Percentiles rank a stretch among this genome's conserved stretches.
phyloP scores from a whole-genome alignment of 2,888 invertebrate genomes.

The Acrocyrtus sp. region DNA sequence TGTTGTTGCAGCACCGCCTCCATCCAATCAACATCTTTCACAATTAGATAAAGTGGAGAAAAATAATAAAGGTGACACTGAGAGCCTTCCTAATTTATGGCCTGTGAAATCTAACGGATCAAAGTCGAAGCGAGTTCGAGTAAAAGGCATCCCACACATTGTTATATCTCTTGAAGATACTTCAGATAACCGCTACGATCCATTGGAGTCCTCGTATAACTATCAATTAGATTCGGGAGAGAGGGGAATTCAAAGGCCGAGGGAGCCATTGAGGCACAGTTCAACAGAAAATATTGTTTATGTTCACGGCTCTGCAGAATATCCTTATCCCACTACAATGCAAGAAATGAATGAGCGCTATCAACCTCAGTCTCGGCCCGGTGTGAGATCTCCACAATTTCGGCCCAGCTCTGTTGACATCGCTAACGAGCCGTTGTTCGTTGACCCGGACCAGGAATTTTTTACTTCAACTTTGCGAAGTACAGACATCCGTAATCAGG shows the following conservation, averaged over 20 bases:
- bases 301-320: conserved; percentile 31
- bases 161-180: conserved; percentile 44
- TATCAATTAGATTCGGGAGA: conserved; percentile 36
- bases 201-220: conserved; percentile 6
- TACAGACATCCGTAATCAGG: conserved; percentile 4
- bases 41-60: conserved; percentile 12
- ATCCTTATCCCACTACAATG: neutral
- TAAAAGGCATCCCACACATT: conserved; percentile 42
- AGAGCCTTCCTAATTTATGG: neutral
- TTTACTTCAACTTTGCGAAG: conserved; percentile 56
- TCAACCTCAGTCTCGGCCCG: too few species aligned
- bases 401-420: conserved; percentile 46
- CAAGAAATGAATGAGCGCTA: conserved; percentile 31
- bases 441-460: conserved; percentile 61
- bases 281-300: conserved; percentile 57
- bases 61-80: neutral
- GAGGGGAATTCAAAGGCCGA: conserved; percentile 15
- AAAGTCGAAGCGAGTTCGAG: conserved; percentile 34
- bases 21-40: conserved; percentile 4
- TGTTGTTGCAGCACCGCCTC: conserved; percentile 20
- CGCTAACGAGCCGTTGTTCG: conserved; percentile 53
- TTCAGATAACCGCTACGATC: conserved; percentile 18
- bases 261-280: conserved; percentile 55
- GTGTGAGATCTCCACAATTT: conserved; percentile 9
- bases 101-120: conserved; percentile 9